These are phyloP conservation scores for Setophaga coronata DNA, from an alignment of 2,113 vertebrate genomes.

Conservation along the genomic window DNA sequence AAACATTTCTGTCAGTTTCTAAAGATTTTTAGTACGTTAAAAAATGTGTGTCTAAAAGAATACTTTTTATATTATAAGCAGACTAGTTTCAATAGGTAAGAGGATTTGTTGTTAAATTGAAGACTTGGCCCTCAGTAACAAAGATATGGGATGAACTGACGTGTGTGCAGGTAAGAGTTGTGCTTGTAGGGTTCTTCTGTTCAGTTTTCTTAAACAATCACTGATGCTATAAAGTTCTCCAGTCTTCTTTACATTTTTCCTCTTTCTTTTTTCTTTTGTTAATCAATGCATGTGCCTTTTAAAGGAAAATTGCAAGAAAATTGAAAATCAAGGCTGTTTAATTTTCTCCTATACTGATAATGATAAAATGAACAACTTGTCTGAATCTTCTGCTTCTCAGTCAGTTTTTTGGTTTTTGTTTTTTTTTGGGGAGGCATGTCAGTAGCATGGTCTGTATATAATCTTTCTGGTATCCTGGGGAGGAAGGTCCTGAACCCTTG, in stretches of 20 bases:
- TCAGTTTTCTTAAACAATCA: background rate
- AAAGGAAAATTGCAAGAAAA: background rate
- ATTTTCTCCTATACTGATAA: background rate
- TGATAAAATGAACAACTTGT: background rate
- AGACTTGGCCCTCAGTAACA: background rate
- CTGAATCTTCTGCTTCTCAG: background rate
- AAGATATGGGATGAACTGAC: background rate
- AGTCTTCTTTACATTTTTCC: background rate
- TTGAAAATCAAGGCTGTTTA: background rate
- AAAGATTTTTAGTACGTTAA: background rate
- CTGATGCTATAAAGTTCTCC: background rate
- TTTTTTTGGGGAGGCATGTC: background rate
- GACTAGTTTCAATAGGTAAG: background rate
- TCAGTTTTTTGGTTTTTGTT: background rate
- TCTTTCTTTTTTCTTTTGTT: background rate
- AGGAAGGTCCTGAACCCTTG: background rate
- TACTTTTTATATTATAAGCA: background rate
- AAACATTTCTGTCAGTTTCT: background rate
- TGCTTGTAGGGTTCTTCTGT: background rate
- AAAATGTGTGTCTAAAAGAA: background rate
- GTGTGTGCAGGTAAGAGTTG: background rate
- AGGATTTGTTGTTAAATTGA: background rate
- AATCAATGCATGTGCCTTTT: background rate
- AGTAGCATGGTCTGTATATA: background rate
- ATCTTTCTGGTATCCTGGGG: background rate